A percentile compares a stretch with the other conserved stretches of the same genome.
Evolutionary conservation across 2,113 vertebrate species (phyloP).

Genomic region (Chauna torquata): DNA sequence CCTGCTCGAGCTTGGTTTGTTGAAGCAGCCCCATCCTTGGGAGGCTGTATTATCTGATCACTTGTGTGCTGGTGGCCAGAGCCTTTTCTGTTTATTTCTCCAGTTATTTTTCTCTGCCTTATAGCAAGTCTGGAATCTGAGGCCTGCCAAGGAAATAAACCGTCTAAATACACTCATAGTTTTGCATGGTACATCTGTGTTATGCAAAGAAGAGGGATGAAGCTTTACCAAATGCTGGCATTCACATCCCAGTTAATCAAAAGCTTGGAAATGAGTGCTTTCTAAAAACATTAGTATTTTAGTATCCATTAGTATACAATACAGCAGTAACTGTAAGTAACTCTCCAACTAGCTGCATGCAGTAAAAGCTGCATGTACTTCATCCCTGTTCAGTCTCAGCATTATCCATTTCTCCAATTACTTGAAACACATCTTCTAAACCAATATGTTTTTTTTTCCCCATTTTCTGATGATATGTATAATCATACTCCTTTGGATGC

Average conservation of each 20-base stretch:
- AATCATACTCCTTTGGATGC: not conserved
- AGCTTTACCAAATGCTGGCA: not conserved
- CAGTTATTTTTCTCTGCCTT: not conserved
- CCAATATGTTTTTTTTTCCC: not conserved
- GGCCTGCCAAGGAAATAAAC: not conserved
- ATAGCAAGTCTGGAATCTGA: not conserved
- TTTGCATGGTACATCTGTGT: not conserved
- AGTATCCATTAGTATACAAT: too few species aligned
- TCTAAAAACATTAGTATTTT: not conserved
- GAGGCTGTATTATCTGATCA: not conserved
- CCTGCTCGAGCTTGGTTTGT: not conserved
- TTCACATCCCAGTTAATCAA: not conserved
- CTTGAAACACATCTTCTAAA: not conserved
- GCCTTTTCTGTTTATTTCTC: not conserved
- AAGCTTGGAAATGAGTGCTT: not conserved
- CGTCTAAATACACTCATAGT: not conserved
- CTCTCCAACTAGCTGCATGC: not conserved
- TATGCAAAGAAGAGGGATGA: not conserved
- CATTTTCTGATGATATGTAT: not conserved
- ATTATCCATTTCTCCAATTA: not conserved
- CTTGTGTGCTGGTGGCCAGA: fast-evolving
- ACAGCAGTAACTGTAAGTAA: not conserved
- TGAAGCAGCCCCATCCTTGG: not conserved
- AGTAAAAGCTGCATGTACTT: not conserved
- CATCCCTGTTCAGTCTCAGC: not conserved